Evolutionary conservation across 2,797 vertebrate genomes (phyloP), one percentile per base, ranked within the genome.

Genomic region (Anguilla anguilla): DNA sequence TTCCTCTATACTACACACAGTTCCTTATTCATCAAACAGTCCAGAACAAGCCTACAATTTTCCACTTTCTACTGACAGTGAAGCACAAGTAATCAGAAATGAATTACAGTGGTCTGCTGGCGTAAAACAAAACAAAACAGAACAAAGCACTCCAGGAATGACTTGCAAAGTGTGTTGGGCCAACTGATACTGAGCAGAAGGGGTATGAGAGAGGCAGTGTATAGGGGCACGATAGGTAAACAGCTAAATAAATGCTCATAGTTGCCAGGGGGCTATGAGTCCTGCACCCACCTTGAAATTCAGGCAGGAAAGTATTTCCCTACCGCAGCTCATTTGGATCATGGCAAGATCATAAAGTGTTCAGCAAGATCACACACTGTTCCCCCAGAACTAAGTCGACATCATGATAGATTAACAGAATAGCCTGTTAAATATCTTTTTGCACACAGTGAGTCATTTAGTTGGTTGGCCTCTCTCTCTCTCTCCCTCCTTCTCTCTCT

Each of bases 331-430:
- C 2, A 25, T 53, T 6, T 17, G 69, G 57, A 88, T 49, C 39
- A 57, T 55, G 35, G 13, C 81, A 46, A 87, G 3, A 77, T 15
- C 49, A 85, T 69, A 85, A n/a, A 85, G 43, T 55, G 53, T 77
- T 85, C 67, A 46, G 22, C 69, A 17, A 77, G 25, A 82, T 88
- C 43, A 81, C 51, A 83, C 82, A 83, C 35, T 28, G 28, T 55
- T 53, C 51, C 43, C 10, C 1, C 28, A 43, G n/a, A 83, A 83
- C 82, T 83, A 55, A n/a, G 11, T 49, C 61, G 46, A n/a, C 84
- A 85, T 85, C 61, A 86, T 51, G 39, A 51, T 83, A 64, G 79
- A 88, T 85, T 79, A 85, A 61, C 83, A 61, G 39, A 35, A 31
- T 39, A 25, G 84, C 59, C 59, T 85, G 72, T 64, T 51, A 81